Percentiles rank a stretch among this genome's conserved stretches.
Conservation (phyloP, 1,140 invertebrate species). For the Magallana ariakensis region DNA sequence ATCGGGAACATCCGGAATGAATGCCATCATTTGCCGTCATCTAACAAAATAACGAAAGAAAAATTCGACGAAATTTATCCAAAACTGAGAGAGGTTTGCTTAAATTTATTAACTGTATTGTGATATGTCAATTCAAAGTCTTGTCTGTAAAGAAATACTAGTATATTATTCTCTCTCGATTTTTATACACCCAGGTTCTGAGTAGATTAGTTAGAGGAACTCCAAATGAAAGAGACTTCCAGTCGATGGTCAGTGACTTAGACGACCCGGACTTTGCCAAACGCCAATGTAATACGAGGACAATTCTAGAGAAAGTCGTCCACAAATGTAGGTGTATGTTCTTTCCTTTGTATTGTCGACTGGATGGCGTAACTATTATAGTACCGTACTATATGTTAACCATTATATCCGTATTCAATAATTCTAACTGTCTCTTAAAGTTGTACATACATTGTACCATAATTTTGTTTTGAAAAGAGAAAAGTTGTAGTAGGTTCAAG, state of each 20-base stretch:
- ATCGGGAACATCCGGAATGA: slow-evolving; percentile 12
- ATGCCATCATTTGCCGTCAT: slow-evolving; percentile 10
- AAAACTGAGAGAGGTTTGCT: neutral
- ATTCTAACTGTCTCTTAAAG: too few species aligned
- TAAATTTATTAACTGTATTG: too few species aligned
- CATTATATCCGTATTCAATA: too few species aligned
- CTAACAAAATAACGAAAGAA: neutral
- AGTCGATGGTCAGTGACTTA: neutral
- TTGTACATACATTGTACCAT: too few species aligned
- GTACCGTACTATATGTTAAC: too few species aligned
- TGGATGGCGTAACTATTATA: too few species aligned
- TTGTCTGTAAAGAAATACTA: too few species aligned
- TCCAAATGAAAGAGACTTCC: neutral
- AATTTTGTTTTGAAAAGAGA: too few species aligned
- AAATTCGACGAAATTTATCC: slow-evolving; percentile 1
- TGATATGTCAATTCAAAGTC: too few species aligned
- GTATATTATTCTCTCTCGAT: too few species aligned
- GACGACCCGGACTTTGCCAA: neutral
- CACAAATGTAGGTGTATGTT: neutral
- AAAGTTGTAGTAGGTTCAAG: too few species aligned
- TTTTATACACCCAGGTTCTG: neutral
- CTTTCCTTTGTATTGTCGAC: too few species aligned
- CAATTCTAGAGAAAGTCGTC: neutral
- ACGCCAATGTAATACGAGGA: neutral
- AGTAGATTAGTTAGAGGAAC: neutral